A percentile compares a stretch with the other conserved stretches of the same genome.
These are phyloP conservation scores for Mugil cephalus DNA, from an alignment of 2,113 vertebrate genomes.

Conservation along the genomic window DNA sequence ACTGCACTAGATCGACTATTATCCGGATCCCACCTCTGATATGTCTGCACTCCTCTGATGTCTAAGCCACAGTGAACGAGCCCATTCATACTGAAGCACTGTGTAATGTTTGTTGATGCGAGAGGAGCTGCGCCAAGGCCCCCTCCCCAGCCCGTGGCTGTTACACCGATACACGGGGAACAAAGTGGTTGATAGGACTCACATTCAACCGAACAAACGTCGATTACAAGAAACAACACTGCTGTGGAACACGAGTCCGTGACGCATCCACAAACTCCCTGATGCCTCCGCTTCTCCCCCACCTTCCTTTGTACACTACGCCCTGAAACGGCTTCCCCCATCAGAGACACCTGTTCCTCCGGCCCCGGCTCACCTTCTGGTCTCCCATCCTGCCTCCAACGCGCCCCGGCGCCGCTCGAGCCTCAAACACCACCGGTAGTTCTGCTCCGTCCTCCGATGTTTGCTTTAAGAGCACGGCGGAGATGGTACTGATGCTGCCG, in stretches of 20 bases:
- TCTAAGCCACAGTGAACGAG: slow-evolving; percentile 21
- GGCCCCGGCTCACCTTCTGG: slow-evolving; percentile 81
- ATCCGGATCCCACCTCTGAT: not conserved
- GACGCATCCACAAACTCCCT: slow-evolving; percentile 47
- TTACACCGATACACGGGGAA: slow-evolving; percentile 1
- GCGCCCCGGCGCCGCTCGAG: slow-evolving; percentile 40
- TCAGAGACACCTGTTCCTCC: slow-evolving; percentile 74
- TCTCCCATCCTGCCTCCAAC: slow-evolving; percentile 79
- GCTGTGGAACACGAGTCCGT: not conserved
- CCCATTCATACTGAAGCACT: slow-evolving; percentile 49
- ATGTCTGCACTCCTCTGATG: not conserved
- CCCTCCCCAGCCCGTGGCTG: slow-evolving; percentile 10
- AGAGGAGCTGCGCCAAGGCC: slow-evolving; percentile 54
- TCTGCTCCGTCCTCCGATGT: slow-evolving; percentile 26
- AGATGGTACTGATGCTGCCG: slow-evolving; percentile 83
- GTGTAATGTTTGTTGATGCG: slow-evolving; percentile 53
- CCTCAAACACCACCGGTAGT: slow-evolving; percentile 26
- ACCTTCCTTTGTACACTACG: slow-evolving; percentile 79
- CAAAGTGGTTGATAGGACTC: not conserved
- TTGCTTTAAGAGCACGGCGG: slow-evolving; percentile 44
- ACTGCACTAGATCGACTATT: not conserved
- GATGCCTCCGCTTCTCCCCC: slow-evolving; percentile 21
- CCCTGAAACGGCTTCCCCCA: slow-evolving; percentile 59
- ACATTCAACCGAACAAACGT: not conserved
- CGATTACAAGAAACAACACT: not conserved